Conservation (phyloP, 2,888 invertebrate species). For the Lasioglossum vierecki region DNA sequence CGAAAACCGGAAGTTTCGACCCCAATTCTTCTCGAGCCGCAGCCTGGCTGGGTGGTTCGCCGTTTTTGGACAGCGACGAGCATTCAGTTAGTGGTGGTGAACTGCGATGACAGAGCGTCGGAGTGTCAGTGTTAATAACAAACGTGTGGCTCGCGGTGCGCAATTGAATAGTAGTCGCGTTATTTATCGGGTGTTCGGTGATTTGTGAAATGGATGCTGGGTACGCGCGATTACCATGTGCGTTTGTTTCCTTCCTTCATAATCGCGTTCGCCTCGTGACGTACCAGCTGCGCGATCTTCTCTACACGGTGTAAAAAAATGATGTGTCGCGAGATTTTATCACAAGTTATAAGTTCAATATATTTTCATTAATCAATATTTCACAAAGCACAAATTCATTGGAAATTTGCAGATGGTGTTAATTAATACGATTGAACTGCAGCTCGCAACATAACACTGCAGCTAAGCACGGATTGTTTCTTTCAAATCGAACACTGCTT, state of each 20-base stretch:
- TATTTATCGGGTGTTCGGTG: conserved; percentile 6
- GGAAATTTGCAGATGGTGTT: background rate
- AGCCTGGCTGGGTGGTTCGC: background rate
- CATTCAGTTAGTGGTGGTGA: conserved; percentile 22
- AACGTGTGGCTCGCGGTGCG: background rate
- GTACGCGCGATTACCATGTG: background rate
- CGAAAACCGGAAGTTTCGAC: conserved; percentile 14
- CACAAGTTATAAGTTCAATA: too few relatives aligned
- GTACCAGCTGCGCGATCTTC: background rate
- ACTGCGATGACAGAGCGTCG: conserved; percentile 11
- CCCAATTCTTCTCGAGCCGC: conserved; percentile 5
- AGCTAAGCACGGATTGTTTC: background rate
- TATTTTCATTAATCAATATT: background rate
- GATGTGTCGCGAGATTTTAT: too few relatives aligned
- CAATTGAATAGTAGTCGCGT: background rate
- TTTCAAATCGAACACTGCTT: background rate
- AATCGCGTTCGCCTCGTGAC: background rate
- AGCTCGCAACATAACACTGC: background rate
- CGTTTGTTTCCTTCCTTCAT: background rate
- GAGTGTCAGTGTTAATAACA: conserved; percentile 25
- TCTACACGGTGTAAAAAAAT: background rate
- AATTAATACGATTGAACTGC: background rate
- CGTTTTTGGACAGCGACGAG: conserved; percentile 2
- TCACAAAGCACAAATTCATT: background rate
- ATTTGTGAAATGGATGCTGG: background rate